Conservation (phyloP, 2,113 vertebrate genomes). For the Notiomystis cincta region DNA sequence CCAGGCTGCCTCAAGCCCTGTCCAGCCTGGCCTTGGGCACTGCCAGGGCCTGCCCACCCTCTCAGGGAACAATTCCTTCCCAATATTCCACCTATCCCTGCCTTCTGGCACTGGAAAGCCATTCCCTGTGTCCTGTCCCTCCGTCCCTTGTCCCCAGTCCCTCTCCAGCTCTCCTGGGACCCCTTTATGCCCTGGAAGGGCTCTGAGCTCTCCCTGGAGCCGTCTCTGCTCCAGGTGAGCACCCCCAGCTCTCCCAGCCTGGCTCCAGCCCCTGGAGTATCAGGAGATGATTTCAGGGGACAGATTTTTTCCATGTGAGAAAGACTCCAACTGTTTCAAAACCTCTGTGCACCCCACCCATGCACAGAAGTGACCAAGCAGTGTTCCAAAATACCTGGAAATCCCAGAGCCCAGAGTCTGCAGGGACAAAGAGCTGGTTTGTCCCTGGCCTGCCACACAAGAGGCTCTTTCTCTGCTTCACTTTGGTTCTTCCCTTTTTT, state of each 20-base stretch:
- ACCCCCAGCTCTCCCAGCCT: not conserved
- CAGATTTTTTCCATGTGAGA: fast-evolving
- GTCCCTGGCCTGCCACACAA: not conserved
- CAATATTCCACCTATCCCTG: fast-evolving
- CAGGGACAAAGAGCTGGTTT: not conserved
- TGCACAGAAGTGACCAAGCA: not conserved
- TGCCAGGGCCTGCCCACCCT: not conserved
- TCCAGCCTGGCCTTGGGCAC: not conserved
- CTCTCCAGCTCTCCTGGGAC: not conserved
- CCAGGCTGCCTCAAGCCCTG: not conserved
- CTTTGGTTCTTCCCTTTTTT: not conserved
- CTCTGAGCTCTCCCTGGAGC: not conserved
- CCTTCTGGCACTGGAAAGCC: not conserved
- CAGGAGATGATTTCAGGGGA: not conserved
- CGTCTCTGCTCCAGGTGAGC: not conserved
- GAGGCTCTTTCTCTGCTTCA: not conserved
- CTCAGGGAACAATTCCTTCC: fast-evolving
- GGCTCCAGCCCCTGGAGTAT: fast-evolving
- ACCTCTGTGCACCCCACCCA: fast-evolving
- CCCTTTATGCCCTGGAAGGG: fast-evolving
- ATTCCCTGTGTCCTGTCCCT: not conserved
- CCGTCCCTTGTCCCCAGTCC: not conserved
- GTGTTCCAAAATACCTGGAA: not conserved
- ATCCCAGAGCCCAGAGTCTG: fast-evolving
- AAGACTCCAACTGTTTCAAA: fast-evolving